Conservation (phyloP, 2,888 invertebrate genomes). For the Lutraria lutraria region DNA sequence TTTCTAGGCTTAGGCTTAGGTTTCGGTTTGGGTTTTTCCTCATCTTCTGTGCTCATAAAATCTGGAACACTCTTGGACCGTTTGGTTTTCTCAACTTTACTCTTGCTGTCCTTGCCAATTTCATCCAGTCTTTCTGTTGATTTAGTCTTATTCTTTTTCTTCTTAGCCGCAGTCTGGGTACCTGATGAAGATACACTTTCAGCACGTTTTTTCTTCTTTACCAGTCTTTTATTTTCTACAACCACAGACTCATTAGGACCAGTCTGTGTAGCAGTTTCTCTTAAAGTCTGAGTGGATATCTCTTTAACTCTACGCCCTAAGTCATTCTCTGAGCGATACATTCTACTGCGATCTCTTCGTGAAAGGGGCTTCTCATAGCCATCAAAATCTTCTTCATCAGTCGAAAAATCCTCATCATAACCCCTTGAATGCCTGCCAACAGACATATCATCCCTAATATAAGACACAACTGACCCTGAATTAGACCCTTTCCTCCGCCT, state of each 20-base stretch:
- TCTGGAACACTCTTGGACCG: constrained; percentile 66
- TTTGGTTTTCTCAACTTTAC: constrained; percentile 45
- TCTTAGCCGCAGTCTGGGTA: constrained; percentile 72
- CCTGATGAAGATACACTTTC: constrained; percentile 75
- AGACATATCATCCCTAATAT: constrained; percentile 80
- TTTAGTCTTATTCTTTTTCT: constrained; percentile 54
- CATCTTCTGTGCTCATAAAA: constrained; percentile 43
- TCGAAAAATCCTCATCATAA: constrained; percentile 60
- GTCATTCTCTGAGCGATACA: constrained; percentile 80
- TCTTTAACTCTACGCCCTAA: constrained; percentile 72
- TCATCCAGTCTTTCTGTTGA: constrained; percentile 40
- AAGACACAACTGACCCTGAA: constrained; percentile 74
- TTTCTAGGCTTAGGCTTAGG: constrained; percentile 78
- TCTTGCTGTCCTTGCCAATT: constrained; percentile 29
- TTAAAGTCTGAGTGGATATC: constrained; percentile 76
- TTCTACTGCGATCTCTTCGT: constrained; percentile 71
- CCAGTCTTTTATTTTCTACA: constrained; percentile 67
- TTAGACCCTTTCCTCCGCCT: constrained; percentile 64
- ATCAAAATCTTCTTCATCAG: constrained; percentile 73
- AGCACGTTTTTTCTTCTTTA: constrained; percentile 71
- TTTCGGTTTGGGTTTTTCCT: constrained; percentile 58
- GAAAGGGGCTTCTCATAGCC: constrained; percentile 75
- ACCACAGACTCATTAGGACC: constrained; percentile 71
- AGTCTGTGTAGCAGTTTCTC: constrained; percentile 81
- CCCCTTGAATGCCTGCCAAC: constrained; percentile 66